Percentiles rank a stretch among this genome's conserved stretches.
Evolutionary conservation across 2,113 vertebrate genomes (phyloP).

Genomic region (Lathamus discolor): DNA sequence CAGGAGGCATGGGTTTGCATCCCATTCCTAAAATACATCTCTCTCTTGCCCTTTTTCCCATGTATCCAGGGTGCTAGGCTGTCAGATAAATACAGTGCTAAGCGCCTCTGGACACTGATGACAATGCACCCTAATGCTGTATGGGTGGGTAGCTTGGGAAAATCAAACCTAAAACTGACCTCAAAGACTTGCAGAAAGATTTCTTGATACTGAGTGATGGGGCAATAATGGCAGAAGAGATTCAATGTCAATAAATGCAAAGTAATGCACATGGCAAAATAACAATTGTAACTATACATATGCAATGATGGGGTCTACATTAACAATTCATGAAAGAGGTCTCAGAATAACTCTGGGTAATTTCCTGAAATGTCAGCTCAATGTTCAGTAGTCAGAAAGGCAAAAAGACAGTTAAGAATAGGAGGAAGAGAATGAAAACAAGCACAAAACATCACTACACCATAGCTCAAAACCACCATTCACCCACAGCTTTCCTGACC

Average conservation of each 20-base stretch:
- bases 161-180: slow-evolving; percentile 21
- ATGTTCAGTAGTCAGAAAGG: slow-evolving; percentile 32
- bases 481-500: neutral
- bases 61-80: neutral
- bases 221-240: slow-evolving; percentile 42
- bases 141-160: neutral
- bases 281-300: slow-evolving; percentile 66
- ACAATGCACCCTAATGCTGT: neutral
- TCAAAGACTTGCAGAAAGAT: neutral
- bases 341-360: slow-evolving; percentile 68
- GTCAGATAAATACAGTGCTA: neutral
- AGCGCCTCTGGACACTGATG: rapidly evolving
- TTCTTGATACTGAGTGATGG: neutral
- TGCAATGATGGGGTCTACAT: slow-evolving; percentile 61
- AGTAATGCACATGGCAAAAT: slow-evolving; percentile 66
- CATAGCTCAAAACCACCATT: neutral
- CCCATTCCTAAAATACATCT: neutral
- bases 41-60: neutral
- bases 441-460: neutral
- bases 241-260: slow-evolving; percentile 72
- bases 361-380: slow-evolving; percentile 67
- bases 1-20: slow-evolving; percentile 27
- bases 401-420: neutral
- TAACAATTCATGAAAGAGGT: slow-evolving; percentile 69
- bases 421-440: neutral